Evolutionary conservation across 2,888 invertebrate genomes (phyloP), one percentile per base, ranked within the genome.

Genomic region (Hirtodrosophila trivittata): DNA sequence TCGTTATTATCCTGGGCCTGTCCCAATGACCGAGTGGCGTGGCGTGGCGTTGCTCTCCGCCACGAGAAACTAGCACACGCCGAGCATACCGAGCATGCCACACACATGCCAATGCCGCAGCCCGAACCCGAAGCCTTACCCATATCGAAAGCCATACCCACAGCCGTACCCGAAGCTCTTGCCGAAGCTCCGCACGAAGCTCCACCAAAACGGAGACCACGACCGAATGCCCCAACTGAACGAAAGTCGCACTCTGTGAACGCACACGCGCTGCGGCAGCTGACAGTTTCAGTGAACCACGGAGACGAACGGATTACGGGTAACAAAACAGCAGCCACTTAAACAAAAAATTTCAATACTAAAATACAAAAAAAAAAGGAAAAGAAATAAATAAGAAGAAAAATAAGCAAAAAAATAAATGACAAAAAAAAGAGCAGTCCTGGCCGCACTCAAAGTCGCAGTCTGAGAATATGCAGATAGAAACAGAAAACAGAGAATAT

Each of bases 231-330:
- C 14, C 64, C 67, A 87, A 85, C 88, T 87, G 57, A 89, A 88
- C 89, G 89, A 88, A 89, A 77, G 82, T 85, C 73, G 76, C 78
- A 86, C 88, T 89, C 80, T 84, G 85, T 73, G 73, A 77, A 67
- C 70, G 77, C 74, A 78, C 80, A 83, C 82, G 84, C 65, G 75
- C 74, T 78, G 80, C 88, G 87, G 87, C 86, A 87, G 88, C 89
- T 87, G 87, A 88, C 90, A 91, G 91, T 91, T 89, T 89, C 89
- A 91, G 89, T 88, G 89, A 91, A 91, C 90, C 89, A 90, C 90
- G 89, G 88, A 89, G 89, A 88, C 89, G 89, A 89, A 90, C 90
- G 91, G 91, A 90, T 90, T 89, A 89, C 90, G 90, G 90, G 90
- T 89, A 87, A 88, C 78, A 59, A 57, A 83, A 41, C 41, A 70